A percentile compares a stretch with the other conserved stretches of the same genome.
phyloP scores from a whole-genome alignment of 2,113 vertebrate species.

The Nesoenas mayeri region DNA sequence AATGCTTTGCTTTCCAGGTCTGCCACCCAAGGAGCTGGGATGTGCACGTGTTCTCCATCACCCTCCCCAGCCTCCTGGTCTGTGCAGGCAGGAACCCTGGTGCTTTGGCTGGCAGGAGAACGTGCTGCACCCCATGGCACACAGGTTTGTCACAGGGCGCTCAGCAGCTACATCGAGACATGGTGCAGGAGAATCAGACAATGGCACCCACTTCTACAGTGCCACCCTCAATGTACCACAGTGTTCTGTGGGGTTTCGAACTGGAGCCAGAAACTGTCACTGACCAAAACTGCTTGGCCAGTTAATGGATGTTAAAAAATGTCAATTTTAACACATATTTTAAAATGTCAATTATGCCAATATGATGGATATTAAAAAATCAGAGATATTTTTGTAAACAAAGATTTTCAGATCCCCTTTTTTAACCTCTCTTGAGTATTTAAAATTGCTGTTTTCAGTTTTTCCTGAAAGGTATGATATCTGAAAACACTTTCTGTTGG shows the following conservation, averaged over 20 bases:
- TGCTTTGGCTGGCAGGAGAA: accelerated
- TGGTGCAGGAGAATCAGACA: accelerated
- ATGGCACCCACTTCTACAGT: background rate
- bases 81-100: accelerated
- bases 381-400: background rate
- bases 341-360: background rate
- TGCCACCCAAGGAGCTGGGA: background rate
- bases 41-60: background rate
- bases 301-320: background rate
- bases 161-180: background rate
- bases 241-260: background rate
- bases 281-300: background rate
- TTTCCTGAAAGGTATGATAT: background rate
- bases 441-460: background rate
- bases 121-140: accelerated
- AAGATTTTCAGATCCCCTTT: background rate
- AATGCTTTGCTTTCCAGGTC: background rate
- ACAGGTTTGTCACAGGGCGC: background rate
- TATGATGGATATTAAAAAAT: background rate
- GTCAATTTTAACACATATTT: background rate
- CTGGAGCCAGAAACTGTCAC: background rate
- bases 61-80: background rate
- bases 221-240: background rate
- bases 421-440: background rate
- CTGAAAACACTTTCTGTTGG: background rate